phyloP scores from a whole-genome alignment of 1,140 invertebrate species.

The Asbolus verrucosus region DNA sequence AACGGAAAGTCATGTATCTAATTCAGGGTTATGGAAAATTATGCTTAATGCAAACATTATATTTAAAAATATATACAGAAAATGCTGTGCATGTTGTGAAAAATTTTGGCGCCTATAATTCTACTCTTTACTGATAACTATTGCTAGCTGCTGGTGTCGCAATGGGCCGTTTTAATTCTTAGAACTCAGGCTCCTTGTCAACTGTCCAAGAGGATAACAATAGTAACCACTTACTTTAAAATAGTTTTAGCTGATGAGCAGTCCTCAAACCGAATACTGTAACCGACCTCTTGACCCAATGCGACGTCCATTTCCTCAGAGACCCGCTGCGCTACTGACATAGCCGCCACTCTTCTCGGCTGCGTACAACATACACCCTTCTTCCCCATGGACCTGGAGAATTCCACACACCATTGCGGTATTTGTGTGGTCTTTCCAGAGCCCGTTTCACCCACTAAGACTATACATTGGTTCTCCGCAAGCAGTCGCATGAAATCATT shows the following conservation, averaged over 20 bases:
- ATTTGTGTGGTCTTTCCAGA: conserved; percentile 98
- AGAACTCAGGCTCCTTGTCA: too few relatives aligned
- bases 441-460: conserved; percentile 97
- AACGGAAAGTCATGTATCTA: too few relatives aligned
- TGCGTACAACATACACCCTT: conserved; percentile 98
- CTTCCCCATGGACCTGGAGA: conserved; percentile 76
- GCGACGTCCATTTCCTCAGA: conserved; percentile 99
- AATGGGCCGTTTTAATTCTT: neutral
- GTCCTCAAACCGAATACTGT: conserved; percentile 99
- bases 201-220: too few relatives aligned
- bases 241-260: conserved; percentile 96
- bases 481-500: conserved; percentile 95
- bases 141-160: too few relatives aligned
- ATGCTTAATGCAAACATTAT: too few relatives aligned
- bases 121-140: too few relatives aligned
- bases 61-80: too few relatives aligned
- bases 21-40: too few relatives aligned
- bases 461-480: conserved; percentile 90
- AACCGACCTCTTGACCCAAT: conserved; percentile 96
- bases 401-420: conserved; percentile 94
- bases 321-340: conserved; percentile 98
- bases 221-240: conserved; percentile 70
- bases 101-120: too few relatives aligned
- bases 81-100: too few relatives aligned
- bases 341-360: conserved; percentile 96